Evolutionary conservation across 2,888 invertebrate genomes (phyloP), one percentile per base, ranked within the genome.

Genomic region (Cheilosia grossa): DNA sequence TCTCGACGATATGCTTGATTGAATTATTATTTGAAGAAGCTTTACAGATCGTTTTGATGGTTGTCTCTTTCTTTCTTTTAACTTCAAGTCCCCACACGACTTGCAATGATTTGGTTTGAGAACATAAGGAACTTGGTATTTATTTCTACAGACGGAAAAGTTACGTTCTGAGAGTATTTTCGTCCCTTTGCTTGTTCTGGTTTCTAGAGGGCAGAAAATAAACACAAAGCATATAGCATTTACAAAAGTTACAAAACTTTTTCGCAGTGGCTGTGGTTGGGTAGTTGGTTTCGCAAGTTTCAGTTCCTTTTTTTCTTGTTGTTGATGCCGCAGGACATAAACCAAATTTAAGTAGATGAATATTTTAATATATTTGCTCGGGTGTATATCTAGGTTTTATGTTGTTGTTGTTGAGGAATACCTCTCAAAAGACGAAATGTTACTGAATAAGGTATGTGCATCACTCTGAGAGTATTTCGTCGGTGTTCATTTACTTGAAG

Each of bases 301-400:
- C 15, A 17, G 15, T 47, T 47, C 40, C 47, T 40, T 67, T 15
- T 51, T 21, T 58, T 27, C 21, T 7, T 9, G 0, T 33, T 21
- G 59, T n/a, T 44, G 51, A 40, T 59, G 59, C 80, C 85, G 30
- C 54, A 77, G 67, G 85, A 81, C 75, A 85, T 72, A 85, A 85
- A 85, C 80, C 70, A 77, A 85, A 81, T 85, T 85, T 85, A 37
- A 72, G 67, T 58, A 66, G 72, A 77, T 85, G 85, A 81, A 85
- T 85, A 81, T 81, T 85, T 81, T n/a, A 85, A 72, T 63, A 81
- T 72, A 63, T 85, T 80, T 85, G 42, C 44, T 49, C 44, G 49
- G 19, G 17, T 42, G 21, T 54, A 47, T 9, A 2, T 47, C 6
- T 9, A 9, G n/a, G 9, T 30, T 17, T 24, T 33, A n/a, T 54